These are phyloP conservation scores for Chrysolina haemoptera DNA, from an alignment of 2,888 invertebrate genomes.

Conservation along the genomic window DNA sequence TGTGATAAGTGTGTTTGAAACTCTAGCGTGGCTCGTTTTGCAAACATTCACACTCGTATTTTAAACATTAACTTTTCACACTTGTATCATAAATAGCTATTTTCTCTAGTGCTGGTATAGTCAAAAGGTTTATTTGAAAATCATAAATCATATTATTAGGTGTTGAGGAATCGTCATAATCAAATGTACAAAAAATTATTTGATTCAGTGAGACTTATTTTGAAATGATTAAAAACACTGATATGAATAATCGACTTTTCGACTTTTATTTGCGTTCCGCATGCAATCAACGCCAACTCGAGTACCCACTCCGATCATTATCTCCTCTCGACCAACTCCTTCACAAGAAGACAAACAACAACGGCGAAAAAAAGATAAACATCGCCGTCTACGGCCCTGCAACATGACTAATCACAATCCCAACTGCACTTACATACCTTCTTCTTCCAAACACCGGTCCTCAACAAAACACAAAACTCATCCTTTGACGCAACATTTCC, in stretches of 20 bases:
- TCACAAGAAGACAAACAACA: not conserved
- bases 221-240: no score
- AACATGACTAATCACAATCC: slow-evolving; percentile 31
- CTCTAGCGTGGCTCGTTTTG: no score
- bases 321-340: not conserved
- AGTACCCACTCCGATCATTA: not conserved
- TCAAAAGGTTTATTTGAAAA: no score
- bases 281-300: slow-evolving; percentile 14
- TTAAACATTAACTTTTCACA: no score
- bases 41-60: no score
- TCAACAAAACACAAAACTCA: slow-evolving; percentile 16
- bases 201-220: no score
- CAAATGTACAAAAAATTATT: no score
- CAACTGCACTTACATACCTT: slow-evolving; percentile 19
- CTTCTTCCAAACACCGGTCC: not conserved
- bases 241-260: not conserved
- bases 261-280: not conserved
- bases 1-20: no score
- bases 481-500: slow-evolving; percentile 1
- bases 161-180: no score
- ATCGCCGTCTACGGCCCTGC: slow-evolving; percentile 11
- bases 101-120: no score
- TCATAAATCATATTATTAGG: no score
- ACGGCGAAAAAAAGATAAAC: not conserved
- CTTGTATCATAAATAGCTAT: no score